These are phyloP conservation scores for Sebastes aleutianus DNA, from an alignment of 2,797 vertebrate species.

Conservation along the genomic window DNA sequence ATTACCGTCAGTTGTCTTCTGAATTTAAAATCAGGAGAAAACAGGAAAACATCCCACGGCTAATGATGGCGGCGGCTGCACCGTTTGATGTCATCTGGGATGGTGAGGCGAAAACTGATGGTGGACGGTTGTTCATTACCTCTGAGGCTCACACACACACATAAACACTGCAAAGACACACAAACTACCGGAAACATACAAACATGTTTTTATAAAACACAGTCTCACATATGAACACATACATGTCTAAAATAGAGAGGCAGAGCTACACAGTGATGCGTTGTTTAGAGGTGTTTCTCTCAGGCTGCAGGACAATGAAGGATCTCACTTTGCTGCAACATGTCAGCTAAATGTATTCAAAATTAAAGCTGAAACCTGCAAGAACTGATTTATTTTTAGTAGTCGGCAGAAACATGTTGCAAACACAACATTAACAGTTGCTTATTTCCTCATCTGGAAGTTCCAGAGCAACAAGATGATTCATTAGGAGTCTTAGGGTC, in stretches of 20 bases:
- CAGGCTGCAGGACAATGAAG: not conserved
- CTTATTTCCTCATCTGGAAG: no score
- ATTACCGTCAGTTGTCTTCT: slow-evolving; percentile 8
- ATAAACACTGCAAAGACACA: not conserved
- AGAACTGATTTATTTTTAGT: not conserved
- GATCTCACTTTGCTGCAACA: no score
- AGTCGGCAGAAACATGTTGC: no score
- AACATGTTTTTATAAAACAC: no score
- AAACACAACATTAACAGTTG: no score
- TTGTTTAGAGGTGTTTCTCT: not conserved
- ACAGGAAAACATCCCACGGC: slow-evolving; percentile 9
- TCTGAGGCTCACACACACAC: not conserved
- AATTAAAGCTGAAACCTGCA: not conserved
- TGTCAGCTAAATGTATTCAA: not conserved
- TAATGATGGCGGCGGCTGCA: slow-evolving; percentile 12
- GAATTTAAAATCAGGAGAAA: not conserved
- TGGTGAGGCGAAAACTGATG: not conserved
- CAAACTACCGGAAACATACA: no score
- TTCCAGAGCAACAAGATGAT: no score
- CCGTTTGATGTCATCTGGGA: slow-evolving; percentile 20
- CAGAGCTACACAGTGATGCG: no score
- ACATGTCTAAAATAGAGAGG: no score
- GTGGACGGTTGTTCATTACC: slow-evolving; percentile 12
- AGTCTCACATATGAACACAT: no score
- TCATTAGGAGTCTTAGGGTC: no score